Conservation (phyloP, 2,797 vertebrate genomes). For the Rhynchonycteris naso region DNA sequence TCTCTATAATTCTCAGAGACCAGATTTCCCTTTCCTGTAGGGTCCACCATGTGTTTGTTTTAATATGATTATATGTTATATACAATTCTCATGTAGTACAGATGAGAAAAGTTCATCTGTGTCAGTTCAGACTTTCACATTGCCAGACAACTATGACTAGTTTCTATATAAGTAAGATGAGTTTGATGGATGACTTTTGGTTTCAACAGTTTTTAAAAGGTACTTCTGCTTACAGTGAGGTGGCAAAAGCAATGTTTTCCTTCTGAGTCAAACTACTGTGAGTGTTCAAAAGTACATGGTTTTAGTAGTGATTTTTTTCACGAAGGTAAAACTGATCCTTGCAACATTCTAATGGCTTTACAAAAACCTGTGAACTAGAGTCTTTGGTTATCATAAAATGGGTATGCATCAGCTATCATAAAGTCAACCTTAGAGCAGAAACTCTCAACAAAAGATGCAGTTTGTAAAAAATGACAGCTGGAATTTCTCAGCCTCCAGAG, state of each 20-base stretch:
- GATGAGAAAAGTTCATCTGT: background rate
- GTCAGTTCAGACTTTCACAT: background rate
- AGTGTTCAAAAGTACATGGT: conserved; percentile 12
- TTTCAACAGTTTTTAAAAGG: background rate
- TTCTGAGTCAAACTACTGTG: background rate
- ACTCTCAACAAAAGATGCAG: conserved; percentile 53
- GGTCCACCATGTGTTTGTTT: background rate
- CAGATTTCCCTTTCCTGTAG: background rate
- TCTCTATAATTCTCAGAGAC: background rate
- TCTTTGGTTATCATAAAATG: conserved; percentile 58
- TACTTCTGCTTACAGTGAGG: conserved; percentile 42
- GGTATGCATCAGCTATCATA: background rate
- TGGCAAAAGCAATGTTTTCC: conserved; percentile 39
- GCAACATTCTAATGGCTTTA: conserved; percentile 38
- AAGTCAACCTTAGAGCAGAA: conserved; percentile 5
- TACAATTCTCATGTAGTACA: background rate
- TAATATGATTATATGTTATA: background rate
- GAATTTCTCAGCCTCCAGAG: conserved; percentile 70
- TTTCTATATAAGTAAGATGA: conserved; percentile 10
- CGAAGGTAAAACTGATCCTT: background rate
- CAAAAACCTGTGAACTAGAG: background rate
- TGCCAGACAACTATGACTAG: background rate
- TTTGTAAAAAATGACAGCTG: conserved; percentile 66
- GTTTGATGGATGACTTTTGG: background rate
- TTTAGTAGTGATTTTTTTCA: background rate